Percentiles rank a stretch among this genome's conserved stretches.
These are phyloP conservation scores for Bergia puertoricense DNA, from an alignment of 92 coral and sea anemone genomes.

Conservation along the genomic window DNA sequence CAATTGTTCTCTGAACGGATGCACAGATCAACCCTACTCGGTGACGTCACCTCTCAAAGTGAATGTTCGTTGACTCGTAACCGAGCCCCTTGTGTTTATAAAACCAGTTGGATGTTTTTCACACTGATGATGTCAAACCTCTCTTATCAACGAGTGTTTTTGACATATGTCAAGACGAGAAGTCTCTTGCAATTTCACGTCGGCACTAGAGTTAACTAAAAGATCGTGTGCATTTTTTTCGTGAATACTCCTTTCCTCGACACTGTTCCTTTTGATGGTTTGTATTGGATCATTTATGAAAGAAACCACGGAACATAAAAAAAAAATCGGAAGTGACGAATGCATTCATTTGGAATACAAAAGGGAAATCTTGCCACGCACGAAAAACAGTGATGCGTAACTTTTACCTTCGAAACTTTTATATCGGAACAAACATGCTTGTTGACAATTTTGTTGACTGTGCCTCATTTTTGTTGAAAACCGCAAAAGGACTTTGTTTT, in stretches of 20 bases:
- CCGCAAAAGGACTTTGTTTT: background rate
- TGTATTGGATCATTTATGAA: background rate
- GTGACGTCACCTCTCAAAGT: constrained; percentile 11
- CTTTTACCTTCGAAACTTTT: background rate
- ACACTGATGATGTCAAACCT: background rate
- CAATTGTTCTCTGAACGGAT: background rate
- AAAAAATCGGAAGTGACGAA: constrained; percentile 16
- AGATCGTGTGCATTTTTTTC: background rate
- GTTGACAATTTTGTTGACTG: background rate
- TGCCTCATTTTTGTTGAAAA: background rate
- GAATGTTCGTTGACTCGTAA: background rate
- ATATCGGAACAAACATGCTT: background rate
- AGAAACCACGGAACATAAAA: constrained; percentile 2
- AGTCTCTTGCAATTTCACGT: background rate
- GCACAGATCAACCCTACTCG: background rate
- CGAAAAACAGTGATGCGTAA: background rate
- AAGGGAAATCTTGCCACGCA: background rate
- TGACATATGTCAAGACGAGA: background rate
- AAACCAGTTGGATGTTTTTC: background rate
- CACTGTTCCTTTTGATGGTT: background rate
- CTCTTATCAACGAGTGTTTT: background rate
- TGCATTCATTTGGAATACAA: background rate
- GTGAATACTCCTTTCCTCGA: background rate
- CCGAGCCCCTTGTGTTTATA: constrained; percentile 6
- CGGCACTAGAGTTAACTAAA: background rate